Base-by-base conservation (phyloP, 2,888 invertebrate species). In the Willowsia nigromaculata region DNA sequence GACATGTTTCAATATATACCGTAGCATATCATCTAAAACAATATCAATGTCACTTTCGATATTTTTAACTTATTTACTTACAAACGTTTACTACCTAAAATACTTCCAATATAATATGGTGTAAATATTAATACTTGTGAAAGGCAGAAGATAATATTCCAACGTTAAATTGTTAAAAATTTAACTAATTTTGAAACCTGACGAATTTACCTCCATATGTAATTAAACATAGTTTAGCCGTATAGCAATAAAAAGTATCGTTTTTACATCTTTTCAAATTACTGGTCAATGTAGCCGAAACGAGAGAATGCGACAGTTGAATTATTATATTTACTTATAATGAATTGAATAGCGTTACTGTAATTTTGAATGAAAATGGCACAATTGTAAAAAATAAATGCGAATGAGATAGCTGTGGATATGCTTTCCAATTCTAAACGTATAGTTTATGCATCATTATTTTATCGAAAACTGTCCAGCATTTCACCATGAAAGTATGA, bases 161-260 rank as follows among this genome's bases (percentile, higher is more conserved):
- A n/a, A n/a, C n/a, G n/a, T n/a, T n/a, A 62, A 37, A 25, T n/a
- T 33, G 37, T 68, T 50, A n/a, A 50, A 50, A 50, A 37, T 22
- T 11, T 9, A n/a, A n/a, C 7, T 37, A 68, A 37, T 37, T 59
- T 25, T 68, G 37, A 74, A 74, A 74, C 74, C 74, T 74, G 74
- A 74, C 43, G n/a, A 43, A n/a, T 74, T 74, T 74, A 85, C 47
- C 71, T 53, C 22, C 40, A 85, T 30, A 4, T 47, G 37, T 50
- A 43, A 74, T 1, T 30, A 27, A 37, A 1, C 15, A 53, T 53
- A 83, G 43, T 15, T 27, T 59, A 59, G 27, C 56, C 40, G 37
- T 15, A 68, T 68, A 68, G 37, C 33, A 65, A 68, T 33, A 68
- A 37, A 68, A 37, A 18, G n/a, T 68, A 68, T 37, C n/a, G 65